Evolutionary conservation across 1,140 invertebrate genomes (phyloP).

Genomic region (Drosophila malerkotliana): DNA sequence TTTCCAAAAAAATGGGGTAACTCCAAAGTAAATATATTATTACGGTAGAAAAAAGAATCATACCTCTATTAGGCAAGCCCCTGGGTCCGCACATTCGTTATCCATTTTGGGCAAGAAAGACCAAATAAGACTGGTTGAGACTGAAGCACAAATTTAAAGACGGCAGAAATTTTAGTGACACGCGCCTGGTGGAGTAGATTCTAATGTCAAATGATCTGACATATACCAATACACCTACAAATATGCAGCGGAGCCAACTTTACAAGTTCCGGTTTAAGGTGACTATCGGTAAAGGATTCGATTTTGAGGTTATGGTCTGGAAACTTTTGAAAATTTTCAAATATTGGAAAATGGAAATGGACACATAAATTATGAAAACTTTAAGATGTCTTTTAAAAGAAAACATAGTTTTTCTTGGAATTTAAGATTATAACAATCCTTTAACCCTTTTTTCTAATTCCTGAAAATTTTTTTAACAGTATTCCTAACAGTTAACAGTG

Average conservation of each 20-base stretch:
- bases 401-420: too few species aligned
- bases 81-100: conserved; percentile 24
- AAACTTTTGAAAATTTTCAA: too few species aligned
- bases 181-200: conserved; percentile 13
- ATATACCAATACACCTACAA: not conserved
- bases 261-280: not conserved
- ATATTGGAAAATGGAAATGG: too few species aligned
- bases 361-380: too few species aligned
- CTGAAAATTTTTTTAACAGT: too few species aligned
- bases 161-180: conserved; percentile 34
- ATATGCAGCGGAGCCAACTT: not conserved
- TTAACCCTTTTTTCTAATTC: too few species aligned
- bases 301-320: not conserved
- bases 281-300: not conserved
- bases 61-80: conserved; percentile 52
- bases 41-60: not conserved
- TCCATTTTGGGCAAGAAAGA: conserved; percentile 53
- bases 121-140: conserved; percentile 16
- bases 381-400: too few species aligned
- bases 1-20: not conserved
- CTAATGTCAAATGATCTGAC: conserved; percentile 34
- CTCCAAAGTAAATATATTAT: too few species aligned
- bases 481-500: too few species aligned
- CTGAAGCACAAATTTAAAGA: conserved; percentile 41
- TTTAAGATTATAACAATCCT: too few species aligned